Base-by-base conservation (phyloP, 2,888 invertebrate genomes). In the Mantis religiosa region DNA sequence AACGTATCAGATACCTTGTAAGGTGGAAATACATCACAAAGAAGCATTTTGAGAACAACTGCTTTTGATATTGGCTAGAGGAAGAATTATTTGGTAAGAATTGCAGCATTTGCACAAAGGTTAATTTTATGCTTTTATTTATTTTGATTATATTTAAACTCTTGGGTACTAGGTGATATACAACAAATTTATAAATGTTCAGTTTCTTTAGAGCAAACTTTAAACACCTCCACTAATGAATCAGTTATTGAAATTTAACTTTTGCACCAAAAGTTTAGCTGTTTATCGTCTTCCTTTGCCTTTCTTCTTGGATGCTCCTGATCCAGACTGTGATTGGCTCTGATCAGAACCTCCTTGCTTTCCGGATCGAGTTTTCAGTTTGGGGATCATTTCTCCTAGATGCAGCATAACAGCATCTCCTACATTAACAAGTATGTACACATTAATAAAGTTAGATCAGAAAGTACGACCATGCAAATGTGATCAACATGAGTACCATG, bases 301-400 rank as follows among this genome's bases (percentile, higher is more conserved):
- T 92, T 92, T 93, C 92, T 92, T 93, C 92, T 92, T 94, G 92
- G 90, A 93, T 92, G 87, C 92, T 88, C 91, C 91, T n/a, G 90
- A 92, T 90, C 86, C 91, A 28, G 93, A 90, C 89, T 92, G 93
- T 86, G 92, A 92, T n/a, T 92, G 91, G 9, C 92, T 90, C 89
- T 93, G 93, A 85, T 93, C 93, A 27, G 92, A 91, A 28, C 92
- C 92, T 4, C 92, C 91, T 89, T 93, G 93, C 92, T 95, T 95
- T 86, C 93, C 94, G 91, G 96, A 96, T 83, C 98, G 94, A 20
- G 96, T 95, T 93, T 99, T 99, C 90, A 99, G 93, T 93, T 98
- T 98, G 0, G 98, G 98, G 92, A 99, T 99, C 92, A 96, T 97
- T 91, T 96, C 96, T 28, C 97, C 97, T 90, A 98, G 93, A 93